These are phyloP conservation scores for Pampusana beccarii DNA, from an alignment of 2,113 vertebrate genomes.

Conservation along the genomic window DNA sequence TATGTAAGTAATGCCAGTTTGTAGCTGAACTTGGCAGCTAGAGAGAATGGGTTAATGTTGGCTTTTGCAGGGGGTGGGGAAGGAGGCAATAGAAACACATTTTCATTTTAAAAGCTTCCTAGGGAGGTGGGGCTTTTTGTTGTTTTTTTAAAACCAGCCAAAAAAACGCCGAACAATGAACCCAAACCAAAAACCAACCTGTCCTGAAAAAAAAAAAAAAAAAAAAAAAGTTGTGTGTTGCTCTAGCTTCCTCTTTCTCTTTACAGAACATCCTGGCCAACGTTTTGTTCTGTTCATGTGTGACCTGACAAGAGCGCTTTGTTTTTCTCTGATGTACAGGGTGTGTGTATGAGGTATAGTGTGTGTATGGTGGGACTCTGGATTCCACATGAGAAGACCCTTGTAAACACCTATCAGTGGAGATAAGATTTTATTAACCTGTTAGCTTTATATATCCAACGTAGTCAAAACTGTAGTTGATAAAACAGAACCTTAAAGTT, in stretches of 20 bases:
- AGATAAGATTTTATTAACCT: neutral
- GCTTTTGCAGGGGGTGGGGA: rapidly evolving
- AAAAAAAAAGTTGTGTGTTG: neutral
- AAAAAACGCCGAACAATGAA: neutral
- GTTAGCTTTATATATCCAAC: neutral
- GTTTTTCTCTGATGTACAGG: rapidly evolving
- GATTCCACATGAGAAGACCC: neutral
- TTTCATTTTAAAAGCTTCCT: neutral
- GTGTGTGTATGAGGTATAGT: neutral
- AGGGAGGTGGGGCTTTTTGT: neutral
- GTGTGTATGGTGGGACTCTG: rapidly evolving
- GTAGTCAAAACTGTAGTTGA: neutral
- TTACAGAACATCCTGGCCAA: neutral
- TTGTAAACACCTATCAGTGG: neutral
- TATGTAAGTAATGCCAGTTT: neutral
- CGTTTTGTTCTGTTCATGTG: neutral
- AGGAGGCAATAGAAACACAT: neutral
- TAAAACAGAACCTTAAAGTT: neutral
- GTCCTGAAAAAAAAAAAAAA: neutral
- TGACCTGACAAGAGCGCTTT: neutral
- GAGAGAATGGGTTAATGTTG: neutral
- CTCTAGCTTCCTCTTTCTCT: neutral
- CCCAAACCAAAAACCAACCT: neutral
- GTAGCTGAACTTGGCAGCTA: neutral
- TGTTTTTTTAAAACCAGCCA: neutral